Evolutionary conservation across 2,888 invertebrate species (phyloP), one percentile per base, ranked within the genome.

Genomic region (Euclidia mi): DNA sequence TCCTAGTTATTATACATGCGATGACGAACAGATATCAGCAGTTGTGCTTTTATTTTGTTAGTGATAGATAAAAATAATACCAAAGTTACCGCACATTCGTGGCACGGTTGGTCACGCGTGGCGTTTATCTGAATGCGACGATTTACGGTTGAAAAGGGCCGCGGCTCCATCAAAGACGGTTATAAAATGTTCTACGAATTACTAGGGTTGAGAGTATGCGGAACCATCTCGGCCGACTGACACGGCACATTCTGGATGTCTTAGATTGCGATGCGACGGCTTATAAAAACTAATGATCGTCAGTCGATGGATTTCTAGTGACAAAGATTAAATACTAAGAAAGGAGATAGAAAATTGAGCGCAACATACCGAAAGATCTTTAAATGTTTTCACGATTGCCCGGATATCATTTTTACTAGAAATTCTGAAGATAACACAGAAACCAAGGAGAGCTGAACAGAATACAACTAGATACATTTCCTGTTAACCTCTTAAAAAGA

Each of bases 201-300:
- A 72, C 68, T 74, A 69, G 72, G 73, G 88, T 85, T 70, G 86
- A 85, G 88, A 78, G 71, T 89, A 91, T 67, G 81, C 91, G 94
- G 93, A 90, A 84, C 84, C 81, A 60, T 63, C 66, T 66, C 78
- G 91, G 75, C 90, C 90, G 83, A 91, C 90, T 92, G 87, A 92
- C 91, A 90, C 79, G 77, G 74, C 81, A 78, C 62, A 66, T 71
- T 71, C 68, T 71, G 59, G 65, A 76, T 62, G 59, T 51, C 64
- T 74, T 72, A 48, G 66, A 72, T 72, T 62, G 67, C 69, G 65
- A 50, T 46, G 46, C 51, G 52, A 56, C 42, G 34, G 71, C 45
- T 18, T 38, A 57, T 63, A 78, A 78, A 78, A 75, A 78, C 35
- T 64, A 65, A 63, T 62, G 60, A 65, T 64, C 18, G 53, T 45